A percentile compares a stretch with the other conserved stretches of the same genome.
Conservation (phyloP, 2,113 vertebrate genomes). For the Danionella cerebrum region DNA sequence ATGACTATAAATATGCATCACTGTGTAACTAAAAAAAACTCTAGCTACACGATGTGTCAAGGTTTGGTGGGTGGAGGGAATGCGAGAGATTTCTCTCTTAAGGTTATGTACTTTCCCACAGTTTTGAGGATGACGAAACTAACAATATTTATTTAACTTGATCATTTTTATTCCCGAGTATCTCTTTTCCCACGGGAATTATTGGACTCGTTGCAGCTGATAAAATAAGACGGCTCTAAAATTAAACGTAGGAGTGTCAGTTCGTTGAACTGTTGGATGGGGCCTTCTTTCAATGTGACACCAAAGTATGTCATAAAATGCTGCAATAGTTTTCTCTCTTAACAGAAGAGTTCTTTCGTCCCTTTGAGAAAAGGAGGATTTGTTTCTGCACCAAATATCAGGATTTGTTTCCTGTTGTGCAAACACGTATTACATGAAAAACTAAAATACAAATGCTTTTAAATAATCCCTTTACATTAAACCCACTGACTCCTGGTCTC, state of each 20-base stretch:
- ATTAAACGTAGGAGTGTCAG: neutral
- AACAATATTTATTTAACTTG: slow-evolving; percentile 19
- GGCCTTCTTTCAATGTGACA: neutral
- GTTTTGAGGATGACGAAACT: slow-evolving; percentile 13
- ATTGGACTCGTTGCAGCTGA: slow-evolving; percentile 17
- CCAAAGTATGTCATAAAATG: neutral
- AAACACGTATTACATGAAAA: no score
- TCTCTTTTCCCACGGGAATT: slow-evolving; percentile 15
- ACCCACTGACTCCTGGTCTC: no score
- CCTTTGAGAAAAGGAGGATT: slow-evolving; percentile 3
- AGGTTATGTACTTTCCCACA: slow-evolving; percentile 32
- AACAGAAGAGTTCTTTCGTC: neutral
- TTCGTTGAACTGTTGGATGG: neutral
- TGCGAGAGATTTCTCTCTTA: neutral
- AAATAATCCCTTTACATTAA: no score
- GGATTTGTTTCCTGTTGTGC: neutral
- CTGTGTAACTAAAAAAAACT: neutral
- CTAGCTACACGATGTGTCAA: neutral
- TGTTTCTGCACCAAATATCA: neutral
- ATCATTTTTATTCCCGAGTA: neutral
- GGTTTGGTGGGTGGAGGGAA: neutral
- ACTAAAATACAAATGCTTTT: no score
- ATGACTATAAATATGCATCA: neutral
- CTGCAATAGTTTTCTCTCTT: neutral
- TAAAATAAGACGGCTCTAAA: slow-evolving; percentile 15